phyloP scores from a whole-genome alignment of 2,888 invertebrate genomes.

The Phalera bucephala region DNA sequence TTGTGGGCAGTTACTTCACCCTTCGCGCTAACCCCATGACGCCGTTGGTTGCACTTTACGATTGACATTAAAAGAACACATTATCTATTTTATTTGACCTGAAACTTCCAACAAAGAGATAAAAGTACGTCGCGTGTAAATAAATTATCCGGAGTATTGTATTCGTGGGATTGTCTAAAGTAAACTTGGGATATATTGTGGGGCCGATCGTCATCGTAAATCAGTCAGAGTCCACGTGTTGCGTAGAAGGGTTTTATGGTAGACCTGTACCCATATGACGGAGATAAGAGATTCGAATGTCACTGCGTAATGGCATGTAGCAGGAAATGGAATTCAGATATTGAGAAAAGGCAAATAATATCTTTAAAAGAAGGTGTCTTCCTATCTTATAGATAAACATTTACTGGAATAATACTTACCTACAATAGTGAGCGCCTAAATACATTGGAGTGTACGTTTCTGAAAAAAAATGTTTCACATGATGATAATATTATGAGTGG shows the following conservation, averaged over 20 bases:
- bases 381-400: too few species aligned
- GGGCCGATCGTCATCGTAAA: constrained; percentile 59
- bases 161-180: constrained; percentile 64
- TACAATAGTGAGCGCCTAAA: too few species aligned
- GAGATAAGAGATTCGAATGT: constrained; percentile 61
- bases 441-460: too few species aligned
- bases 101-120: constrained; percentile 73
- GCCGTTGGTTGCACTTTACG: constrained; percentile 60
- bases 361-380: too few species aligned
- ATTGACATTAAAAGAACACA: constrained; percentile 71
- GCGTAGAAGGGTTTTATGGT: constrained; percentile 68
- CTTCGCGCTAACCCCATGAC: constrained; percentile 53
- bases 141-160: constrained; percentile 73
- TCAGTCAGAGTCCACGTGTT: constrained; percentile 64
- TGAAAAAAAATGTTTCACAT: too few species aligned
- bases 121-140: constrained; percentile 72
- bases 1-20: not conserved
- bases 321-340: constrained; percentile 1
- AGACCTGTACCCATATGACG: constrained; percentile 47
- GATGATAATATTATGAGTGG: too few species aligned
- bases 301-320: too few species aligned
- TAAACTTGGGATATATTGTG: constrained; percentile 67
- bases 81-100: constrained; percentile 76
- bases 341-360: not conserved
- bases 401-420: too few species aligned